These are phyloP conservation scores for Microcaecilia unicolor DNA, from an alignment of 2,797 vertebrate genomes.

Conservation along the genomic window DNA sequence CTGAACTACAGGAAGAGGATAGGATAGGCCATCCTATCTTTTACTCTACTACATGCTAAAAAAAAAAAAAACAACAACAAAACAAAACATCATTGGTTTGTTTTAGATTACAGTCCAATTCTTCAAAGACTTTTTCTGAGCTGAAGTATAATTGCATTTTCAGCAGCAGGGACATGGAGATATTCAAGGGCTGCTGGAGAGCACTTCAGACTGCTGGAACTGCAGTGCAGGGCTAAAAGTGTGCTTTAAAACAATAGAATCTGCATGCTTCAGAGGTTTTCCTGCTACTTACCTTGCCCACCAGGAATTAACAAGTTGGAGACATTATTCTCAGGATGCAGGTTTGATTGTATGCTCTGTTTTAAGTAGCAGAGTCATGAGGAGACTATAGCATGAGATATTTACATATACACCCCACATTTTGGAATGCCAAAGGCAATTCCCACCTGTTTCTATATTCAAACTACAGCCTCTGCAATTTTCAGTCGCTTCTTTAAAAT, in stretches of 20 bases:
- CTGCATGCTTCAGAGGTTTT: constrained; percentile 47
- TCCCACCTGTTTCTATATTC: too few relatives aligned
- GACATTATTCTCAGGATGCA: constrained; percentile 31
- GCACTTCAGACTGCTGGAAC: neutral
- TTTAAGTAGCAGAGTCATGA: constrained; percentile 38
- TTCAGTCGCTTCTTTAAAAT: too few relatives aligned
- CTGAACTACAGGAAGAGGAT: too few relatives aligned
- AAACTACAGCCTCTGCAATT: too few relatives aligned
- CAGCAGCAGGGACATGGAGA: constrained; percentile 5
- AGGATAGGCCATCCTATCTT: too few relatives aligned
- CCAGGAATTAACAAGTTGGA: constrained; percentile 45
- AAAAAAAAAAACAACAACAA: too few relatives aligned
- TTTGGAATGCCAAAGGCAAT: too few relatives aligned
- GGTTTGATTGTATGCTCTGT: constrained; percentile 36
- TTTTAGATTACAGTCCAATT: accelerated
- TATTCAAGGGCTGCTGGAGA: constrained; percentile 7
- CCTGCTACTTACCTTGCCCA: constrained; percentile 41
- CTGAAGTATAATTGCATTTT: constrained; percentile 2
- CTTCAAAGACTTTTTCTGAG: neutral
- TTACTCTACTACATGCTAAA: too few relatives aligned
- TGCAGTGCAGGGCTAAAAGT: constrained; percentile 25
- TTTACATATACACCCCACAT: constrained; percentile 15
- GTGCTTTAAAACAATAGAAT: constrained; percentile 37
- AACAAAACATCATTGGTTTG: too few relatives aligned
- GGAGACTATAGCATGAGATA: constrained; percentile 31